These are phyloP conservation scores for Chauna torquata DNA, from an alignment of 2,113 vertebrate species.

Conservation along the genomic window DNA sequence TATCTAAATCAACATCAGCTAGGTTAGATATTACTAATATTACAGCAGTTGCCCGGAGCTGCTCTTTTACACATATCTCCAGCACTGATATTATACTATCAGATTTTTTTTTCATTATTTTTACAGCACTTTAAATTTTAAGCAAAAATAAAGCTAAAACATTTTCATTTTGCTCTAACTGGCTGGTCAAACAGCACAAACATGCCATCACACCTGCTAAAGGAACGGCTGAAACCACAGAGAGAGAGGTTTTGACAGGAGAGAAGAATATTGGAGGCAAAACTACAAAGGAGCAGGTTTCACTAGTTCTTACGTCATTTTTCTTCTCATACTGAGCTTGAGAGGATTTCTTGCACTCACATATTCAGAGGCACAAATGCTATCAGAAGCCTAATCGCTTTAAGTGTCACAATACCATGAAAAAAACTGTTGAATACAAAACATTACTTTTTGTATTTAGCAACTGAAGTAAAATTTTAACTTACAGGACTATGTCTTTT, in stretches of 20 bases:
- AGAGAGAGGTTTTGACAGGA: not conserved
- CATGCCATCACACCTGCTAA: not conserved
- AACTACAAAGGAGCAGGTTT: not conserved
- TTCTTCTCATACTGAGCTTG: not conserved
- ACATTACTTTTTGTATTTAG: not conserved
- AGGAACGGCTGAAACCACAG: not conserved
- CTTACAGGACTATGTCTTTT: not conserved
- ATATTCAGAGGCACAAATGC: not conserved
- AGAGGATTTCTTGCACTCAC: not conserved
- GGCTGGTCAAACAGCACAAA: not conserved
- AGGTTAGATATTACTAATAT: not conserved
- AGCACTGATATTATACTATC: not conserved
- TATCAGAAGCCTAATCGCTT: not conserved
- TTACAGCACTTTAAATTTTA: no score
- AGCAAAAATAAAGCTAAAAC: not conserved
- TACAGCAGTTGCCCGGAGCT: not conserved
- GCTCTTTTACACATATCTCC: not conserved
- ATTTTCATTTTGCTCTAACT: not conserved
- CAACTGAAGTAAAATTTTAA: not conserved
- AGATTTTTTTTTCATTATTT: not conserved
- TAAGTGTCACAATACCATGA: not conserved
- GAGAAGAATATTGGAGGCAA: not conserved
- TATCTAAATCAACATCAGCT: not conserved
- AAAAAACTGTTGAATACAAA: not conserved
- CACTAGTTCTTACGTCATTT: not conserved